These are phyloP conservation scores for Drosophila fulvimacula DNA, from an alignment of 2,888 invertebrate species.

Conservation along the genomic window DNA sequence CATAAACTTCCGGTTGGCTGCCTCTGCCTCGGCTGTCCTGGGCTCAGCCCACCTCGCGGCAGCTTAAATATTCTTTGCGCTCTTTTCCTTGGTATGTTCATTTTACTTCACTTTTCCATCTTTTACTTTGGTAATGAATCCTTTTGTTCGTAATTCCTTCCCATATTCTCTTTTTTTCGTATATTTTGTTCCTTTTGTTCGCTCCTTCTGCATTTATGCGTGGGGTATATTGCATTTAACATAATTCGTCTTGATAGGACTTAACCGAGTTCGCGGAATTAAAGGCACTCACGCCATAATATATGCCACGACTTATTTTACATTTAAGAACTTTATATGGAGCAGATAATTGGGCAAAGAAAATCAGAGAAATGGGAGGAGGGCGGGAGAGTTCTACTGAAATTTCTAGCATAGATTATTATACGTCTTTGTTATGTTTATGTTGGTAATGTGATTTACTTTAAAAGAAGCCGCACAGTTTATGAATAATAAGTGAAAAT, in stretches of 20 bases:
- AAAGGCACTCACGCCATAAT: background rate
- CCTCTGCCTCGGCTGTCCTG: background rate
- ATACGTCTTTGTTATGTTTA: background rate
- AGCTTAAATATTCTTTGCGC: conserved; percentile 34
- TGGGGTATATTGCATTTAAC: conserved; percentile 20
- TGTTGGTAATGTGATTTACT: background rate
- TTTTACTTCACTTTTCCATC: conserved; percentile 64
- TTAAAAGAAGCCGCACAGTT: background rate
- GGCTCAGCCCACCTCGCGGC: background rate
- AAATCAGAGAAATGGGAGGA: too few species aligned
- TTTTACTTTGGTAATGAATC: conserved; percentile 78
- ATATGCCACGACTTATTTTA: background rate
- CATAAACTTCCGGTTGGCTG: conserved; percentile 74
- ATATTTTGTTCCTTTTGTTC: conserved; percentile 15
- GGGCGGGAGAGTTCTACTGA: background rate
- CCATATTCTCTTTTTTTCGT: conserved; percentile 22
- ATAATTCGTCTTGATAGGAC: conserved; percentile 4
- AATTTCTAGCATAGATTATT: background rate
- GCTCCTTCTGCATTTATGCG: conserved; percentile 2
- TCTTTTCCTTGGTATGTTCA: conserved; percentile 31
- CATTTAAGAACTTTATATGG: background rate
- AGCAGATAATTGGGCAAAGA: background rate
- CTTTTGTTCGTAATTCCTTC: conserved; percentile 71
- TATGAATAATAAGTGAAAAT: background rate
- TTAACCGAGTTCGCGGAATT: background rate